phyloP scores from a whole-genome alignment of 2,113 vertebrate genomes.

The Thalassoma bifasciatum region DNA sequence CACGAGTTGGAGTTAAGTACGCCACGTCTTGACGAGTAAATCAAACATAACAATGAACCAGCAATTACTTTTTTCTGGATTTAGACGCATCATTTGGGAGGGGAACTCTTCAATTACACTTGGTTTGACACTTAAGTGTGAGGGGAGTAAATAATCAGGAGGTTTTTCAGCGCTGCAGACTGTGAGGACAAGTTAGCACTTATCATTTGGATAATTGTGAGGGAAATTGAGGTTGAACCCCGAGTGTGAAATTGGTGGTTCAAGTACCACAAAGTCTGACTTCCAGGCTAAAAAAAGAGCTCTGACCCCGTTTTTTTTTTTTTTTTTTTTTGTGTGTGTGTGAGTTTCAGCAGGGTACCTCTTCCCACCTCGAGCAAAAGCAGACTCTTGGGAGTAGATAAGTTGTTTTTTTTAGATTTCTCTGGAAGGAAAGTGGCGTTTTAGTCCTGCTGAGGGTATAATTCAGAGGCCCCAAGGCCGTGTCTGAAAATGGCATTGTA shows the following conservation, averaged over 20 bases:
- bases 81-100: conserved; percentile 3
- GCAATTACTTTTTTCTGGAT: conserved; percentile 26
- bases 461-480: conserved; percentile 42
- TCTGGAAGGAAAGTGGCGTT: conserved; percentile 30
- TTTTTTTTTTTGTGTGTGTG: too few relatives aligned
- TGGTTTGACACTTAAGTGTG: conserved; percentile 30
- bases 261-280: conserved; percentile 19
- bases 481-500: conserved; percentile 52
- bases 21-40: not conserved
- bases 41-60: conserved; percentile 7
- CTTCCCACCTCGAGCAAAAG: conserved; percentile 21
- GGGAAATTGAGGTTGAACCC: conserved; percentile 52
- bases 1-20: not conserved
- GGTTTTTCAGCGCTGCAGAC: not conserved
- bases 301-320: conserved; percentile 13
- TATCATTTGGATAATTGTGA: conserved; percentile 64
- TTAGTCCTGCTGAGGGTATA: conserved; percentile 31
- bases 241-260: conserved; percentile 54
- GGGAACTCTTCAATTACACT: conserved; percentile 17
- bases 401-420: conserved; percentile 38
- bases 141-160: conserved; percentile 31
- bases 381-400: conserved; percentile 21
- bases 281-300: conserved; percentile 42
- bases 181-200: conserved; percentile 33
- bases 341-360: not conserved